Percentiles rank a stretch among this genome's conserved stretches.
phyloP scores from a whole-genome alignment of 2,888 invertebrate genomes.

The Bimastos eiseni region DNA sequence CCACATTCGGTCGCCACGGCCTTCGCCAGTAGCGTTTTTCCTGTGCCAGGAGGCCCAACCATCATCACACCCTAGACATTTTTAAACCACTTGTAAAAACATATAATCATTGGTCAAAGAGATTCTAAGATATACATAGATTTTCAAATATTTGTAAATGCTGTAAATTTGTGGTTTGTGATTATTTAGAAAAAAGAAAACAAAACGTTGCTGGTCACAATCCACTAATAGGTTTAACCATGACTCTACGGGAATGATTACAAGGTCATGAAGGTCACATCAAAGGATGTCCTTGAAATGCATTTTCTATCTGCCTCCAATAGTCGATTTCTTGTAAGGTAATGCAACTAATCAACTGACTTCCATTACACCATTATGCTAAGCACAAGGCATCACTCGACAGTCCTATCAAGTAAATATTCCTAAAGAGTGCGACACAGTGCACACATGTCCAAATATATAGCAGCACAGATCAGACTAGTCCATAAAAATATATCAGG shows the following conservation, averaged over 20 bases:
- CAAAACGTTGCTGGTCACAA: not conserved
- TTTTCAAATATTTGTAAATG: not conserved
- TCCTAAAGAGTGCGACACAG: too few relatives aligned
- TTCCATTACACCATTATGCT: too few relatives aligned
- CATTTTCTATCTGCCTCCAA: not conserved
- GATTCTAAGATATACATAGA: too few relatives aligned
- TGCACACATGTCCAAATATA: too few relatives aligned
- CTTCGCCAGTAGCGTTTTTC: conserved; percentile 66
- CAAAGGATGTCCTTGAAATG: not conserved
- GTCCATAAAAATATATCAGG: too few relatives aligned
- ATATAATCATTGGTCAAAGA: too few relatives aligned
- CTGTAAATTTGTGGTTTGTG: not conserved
- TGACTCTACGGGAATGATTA: not conserved
- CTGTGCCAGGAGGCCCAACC: conserved; percentile 66
- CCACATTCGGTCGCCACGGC: conserved; percentile 66
- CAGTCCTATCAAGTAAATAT: too few relatives aligned
- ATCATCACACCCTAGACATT: conserved; percentile 60
- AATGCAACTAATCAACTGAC: too few relatives aligned
- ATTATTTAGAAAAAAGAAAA: not conserved
- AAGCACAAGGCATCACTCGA: too few relatives aligned
- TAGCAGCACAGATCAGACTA: too few relatives aligned
- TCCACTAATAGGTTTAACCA: not conserved
- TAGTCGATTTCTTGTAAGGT: too few relatives aligned
- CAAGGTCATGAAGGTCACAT: not conserved
- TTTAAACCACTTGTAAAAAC: not conserved